Conservation (phyloP, 2,888 invertebrate species). For the Oscheius sp. region DNA sequence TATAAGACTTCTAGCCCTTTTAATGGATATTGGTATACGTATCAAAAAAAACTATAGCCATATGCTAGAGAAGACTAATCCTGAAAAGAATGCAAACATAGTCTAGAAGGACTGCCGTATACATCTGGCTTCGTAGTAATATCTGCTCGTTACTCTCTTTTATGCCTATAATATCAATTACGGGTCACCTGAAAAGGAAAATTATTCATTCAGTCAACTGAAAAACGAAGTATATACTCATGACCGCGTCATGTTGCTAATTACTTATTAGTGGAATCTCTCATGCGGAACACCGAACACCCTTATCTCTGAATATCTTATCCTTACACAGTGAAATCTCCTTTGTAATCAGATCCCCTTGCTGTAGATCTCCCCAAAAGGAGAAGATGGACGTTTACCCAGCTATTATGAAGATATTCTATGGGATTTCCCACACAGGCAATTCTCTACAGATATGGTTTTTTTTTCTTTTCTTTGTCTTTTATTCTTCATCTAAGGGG, state of each 20-base stretch:
- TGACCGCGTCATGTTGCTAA: constrained; percentile 2
- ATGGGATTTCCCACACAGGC: too few species aligned
- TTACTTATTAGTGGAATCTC: neutral
- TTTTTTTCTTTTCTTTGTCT: neutral
- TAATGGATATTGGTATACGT: neutral
- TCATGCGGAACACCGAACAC: neutral
- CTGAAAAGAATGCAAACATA: neutral
- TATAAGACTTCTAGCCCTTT: neutral
- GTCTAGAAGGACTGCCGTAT: neutral
- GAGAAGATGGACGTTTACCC: too few species aligned
- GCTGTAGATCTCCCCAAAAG: too few species aligned
- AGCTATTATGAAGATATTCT: too few species aligned
- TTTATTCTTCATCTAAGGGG: neutral
- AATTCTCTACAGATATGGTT: neutral
- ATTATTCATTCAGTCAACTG: neutral
- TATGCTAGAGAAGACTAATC: neutral
- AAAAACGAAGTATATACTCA: constrained; percentile 11
- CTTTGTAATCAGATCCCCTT: too few species aligned
- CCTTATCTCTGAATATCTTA: neutral
- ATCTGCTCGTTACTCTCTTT: too few species aligned
- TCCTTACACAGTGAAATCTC: too few species aligned
- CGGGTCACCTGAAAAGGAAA: constrained; percentile 1
- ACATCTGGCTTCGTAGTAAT: neutral
- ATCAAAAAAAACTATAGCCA: neutral
- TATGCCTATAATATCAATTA: too few species aligned